phyloP scores from a whole-genome alignment of 1,140 invertebrate species.

The Elymnias hypermnestra region DNA sequence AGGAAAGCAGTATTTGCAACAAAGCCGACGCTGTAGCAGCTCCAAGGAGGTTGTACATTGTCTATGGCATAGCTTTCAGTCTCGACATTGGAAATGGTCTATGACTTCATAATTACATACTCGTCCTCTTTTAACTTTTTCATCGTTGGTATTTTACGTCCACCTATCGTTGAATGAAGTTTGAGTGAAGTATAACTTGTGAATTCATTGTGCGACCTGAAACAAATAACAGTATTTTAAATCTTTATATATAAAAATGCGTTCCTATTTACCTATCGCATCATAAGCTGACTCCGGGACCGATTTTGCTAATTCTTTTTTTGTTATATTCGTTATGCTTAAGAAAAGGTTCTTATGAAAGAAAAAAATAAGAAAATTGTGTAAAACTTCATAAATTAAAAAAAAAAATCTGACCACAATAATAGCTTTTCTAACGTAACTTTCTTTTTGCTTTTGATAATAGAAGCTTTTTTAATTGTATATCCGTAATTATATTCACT shows the following conservation, averaged over 20 bases:
- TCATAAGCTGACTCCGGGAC: too few relatives aligned
- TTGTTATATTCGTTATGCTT: too few relatives aligned
- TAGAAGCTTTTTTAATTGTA: too few relatives aligned
- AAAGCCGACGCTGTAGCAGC: constrained; percentile 51
- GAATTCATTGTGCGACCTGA: constrained; percentile 26
- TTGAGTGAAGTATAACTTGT: not conserved
- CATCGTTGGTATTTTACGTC: constrained; percentile 21
- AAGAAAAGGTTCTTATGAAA: too few relatives aligned
- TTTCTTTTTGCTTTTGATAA: too few relatives aligned
- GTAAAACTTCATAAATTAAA: not conserved
- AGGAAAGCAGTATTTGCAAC: constrained; percentile 57
- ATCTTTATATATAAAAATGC: too few relatives aligned
- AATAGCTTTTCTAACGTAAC: not conserved
- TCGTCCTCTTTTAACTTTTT: constrained; percentile 45
- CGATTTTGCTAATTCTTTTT: too few relatives aligned
- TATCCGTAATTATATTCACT: too few relatives aligned
- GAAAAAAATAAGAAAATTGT: too few relatives aligned
- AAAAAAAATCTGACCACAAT: too few relatives aligned
- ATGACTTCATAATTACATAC: constrained; percentile 29
- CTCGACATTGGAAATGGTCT: constrained; percentile 54
- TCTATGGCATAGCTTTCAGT: constrained; percentile 52
- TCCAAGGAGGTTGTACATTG: constrained; percentile 61
- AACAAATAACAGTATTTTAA: constrained; percentile 4
- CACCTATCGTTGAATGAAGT: not conserved
- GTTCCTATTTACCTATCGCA: too few relatives aligned